Evolutionary conservation across 2,113 vertebrate genomes (phyloP), one percentile per base, ranked within the genome.

Genomic region (Eulemur rufifrons): DNA sequence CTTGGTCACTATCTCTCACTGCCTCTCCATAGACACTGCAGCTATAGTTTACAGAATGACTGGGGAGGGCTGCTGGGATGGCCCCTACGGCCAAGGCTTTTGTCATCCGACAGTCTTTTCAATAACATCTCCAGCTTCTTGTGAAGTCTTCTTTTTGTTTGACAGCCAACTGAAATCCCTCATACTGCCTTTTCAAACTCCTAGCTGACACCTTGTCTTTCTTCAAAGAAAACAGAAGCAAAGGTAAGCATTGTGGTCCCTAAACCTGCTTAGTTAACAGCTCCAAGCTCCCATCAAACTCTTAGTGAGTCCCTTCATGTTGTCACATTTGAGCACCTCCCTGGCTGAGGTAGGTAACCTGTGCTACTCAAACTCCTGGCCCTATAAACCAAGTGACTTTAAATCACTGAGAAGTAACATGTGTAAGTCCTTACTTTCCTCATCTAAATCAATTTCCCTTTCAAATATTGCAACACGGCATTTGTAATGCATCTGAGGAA

Each of bases 161-260:
- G 50, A 88, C n/a, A 73, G 63, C 2, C 73, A 64, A 18, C 29
- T 93, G 66, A 59, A 86, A 96, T 78, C 66, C 50, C 25, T 89
- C 59, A 45, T 42, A 52, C 54, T 63, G 14, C 47, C n/a, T 9
- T 80, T 92, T 91, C 54, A 95, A 11, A 89, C 81, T 88, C 45
- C 42, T 32, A 66, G 56, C 34, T 66, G 66, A 80, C 63, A 59
- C 34, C 5, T 68, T 63, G 64, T 77, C 54, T 66, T 47, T 86
- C 77, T 61, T 97, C 59, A 50, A 85, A 92, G 89, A 78, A 92
- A 83, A 87, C 37, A 64, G 39, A 94, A 91, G 45, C 63, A 77
- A 82, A 82, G 25, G 17, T 66, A 85, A 93, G 29, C 37, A 7
- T 42, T 45, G 37, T 4, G 20, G 21, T 76, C 61, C 76, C 42